A percentile compares a stretch with the other conserved stretches of the same genome.
Conservation (phyloP, 1,140 invertebrate species). For the Lepidurus arcticus region DNA sequence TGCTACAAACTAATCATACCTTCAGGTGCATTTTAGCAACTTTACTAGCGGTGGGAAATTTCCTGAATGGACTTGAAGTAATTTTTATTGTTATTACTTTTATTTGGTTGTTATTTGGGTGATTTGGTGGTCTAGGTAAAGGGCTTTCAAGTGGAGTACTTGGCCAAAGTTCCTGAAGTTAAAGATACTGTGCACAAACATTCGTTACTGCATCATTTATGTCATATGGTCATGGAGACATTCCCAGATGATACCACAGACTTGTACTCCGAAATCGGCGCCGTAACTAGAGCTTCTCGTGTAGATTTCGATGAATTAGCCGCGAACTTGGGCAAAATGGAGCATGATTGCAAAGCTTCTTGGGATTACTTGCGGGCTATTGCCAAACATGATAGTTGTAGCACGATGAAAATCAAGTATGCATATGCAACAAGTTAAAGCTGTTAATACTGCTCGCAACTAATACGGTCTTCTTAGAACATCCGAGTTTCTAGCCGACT, state of each 20-base stretch:
- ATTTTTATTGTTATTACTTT: constrained; percentile 30
- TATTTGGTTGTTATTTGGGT: constrained; percentile 26
- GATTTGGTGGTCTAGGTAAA: constrained; percentile 58
- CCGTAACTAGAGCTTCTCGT: constrained; percentile 85
- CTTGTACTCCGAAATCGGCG: constrained; percentile 94
- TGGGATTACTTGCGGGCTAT: constrained; percentile 96
- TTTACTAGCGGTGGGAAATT: constrained; percentile 87
- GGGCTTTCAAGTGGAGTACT: constrained; percentile 96
- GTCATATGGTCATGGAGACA: constrained; percentile 94
- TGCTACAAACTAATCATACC: constrained; percentile 82
- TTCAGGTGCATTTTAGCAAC: constrained; percentile 91
- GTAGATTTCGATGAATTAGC: constrained; percentile 87
- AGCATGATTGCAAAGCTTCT: constrained; percentile 91
- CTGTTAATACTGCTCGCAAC: constrained; percentile 23
- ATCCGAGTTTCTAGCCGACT: constrained; percentile 92
- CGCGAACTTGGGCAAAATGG: constrained; percentile 77
- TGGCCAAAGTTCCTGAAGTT: constrained; percentile 96
- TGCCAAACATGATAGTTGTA: constrained; percentile 85
- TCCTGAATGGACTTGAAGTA: constrained; percentile 87
- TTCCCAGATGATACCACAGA: constrained; percentile 83
- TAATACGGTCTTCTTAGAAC: constrained; percentile 54
- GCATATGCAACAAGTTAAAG: constrained; percentile 25
- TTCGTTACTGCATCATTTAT: constrained; percentile 92
- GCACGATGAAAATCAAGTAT: constrained; percentile 77
- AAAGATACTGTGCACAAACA: constrained; percentile 99